Conservation (phyloP, 2,888 invertebrate species). For the Ophioninae sp. region DNA sequence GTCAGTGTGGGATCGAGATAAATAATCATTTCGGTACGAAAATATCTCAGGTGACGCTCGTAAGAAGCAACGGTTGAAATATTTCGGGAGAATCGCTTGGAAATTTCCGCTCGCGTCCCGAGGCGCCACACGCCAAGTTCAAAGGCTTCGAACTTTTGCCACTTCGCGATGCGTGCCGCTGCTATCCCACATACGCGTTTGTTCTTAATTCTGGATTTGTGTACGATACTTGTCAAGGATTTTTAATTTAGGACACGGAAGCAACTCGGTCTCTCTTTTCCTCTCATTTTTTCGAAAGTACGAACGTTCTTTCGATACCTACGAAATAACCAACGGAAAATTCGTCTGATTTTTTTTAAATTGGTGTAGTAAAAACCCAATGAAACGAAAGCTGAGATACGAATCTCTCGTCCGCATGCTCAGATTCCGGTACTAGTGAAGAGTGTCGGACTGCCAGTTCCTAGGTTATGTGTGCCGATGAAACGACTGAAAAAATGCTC, state of each 20-base stretch:
- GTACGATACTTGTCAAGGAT: not conserved
- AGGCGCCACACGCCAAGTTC: slow-evolving; percentile 52
- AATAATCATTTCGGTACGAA: slow-evolving; percentile 47
- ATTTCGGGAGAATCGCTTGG: not conserved
- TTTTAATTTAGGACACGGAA: not conserved
- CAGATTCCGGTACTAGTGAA: not conserved
- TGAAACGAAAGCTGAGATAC: not conserved
- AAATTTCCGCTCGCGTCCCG: slow-evolving; percentile 32
- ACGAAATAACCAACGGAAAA: not conserved
- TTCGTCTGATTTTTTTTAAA: not conserved
- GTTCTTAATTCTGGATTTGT: not conserved
- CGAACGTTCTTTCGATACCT: not conserved
- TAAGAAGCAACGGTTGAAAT: slow-evolving; percentile 17
- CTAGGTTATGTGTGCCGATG: slow-evolving; percentile 1
- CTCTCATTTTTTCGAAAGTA: not conserved
- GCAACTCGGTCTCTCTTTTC: too few species aligned
- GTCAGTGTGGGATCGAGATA: slow-evolving; percentile 31
- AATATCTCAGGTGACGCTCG: slow-evolving; percentile 48
- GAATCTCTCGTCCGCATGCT: not conserved
- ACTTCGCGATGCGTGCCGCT: not conserved
- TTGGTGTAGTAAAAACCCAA: not conserved
- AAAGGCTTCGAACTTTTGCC: slow-evolving; percentile 37
- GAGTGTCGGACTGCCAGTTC: slow-evolving; percentile 1
- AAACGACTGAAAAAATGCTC: not conserved
- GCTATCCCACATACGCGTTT: not conserved